Evolutionary conservation across 2,888 invertebrate species (phyloP), one percentile per base, ranked within the genome.

Genomic region (Drosophila affinis): DNA sequence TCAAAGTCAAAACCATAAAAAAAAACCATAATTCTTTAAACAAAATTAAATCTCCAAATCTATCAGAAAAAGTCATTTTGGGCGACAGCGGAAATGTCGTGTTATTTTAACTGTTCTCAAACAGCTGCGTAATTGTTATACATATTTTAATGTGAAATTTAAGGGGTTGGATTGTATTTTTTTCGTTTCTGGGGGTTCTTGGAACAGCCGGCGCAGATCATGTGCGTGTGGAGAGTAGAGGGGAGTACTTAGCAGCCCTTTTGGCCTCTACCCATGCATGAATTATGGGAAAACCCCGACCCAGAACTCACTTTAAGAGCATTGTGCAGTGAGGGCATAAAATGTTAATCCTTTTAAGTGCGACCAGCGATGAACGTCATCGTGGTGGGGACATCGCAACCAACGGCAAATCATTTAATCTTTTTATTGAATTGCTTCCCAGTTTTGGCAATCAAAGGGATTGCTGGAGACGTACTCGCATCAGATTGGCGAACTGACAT

Each of bases 281-380:
- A 75, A 48, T 62, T 76, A 70, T 73, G 72, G 47, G 44, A 18
- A 34, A 61, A 34, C 47, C 62, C 53, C 60, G 62, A 57, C 27
- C 61, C 39, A 24, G n/a, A 27, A 39, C 61, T 58, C 78, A 72
- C 77, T 76, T 79, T 75, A 77, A 80, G 84, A 85, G 74, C 80
- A 58, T n/a, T 63, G 59, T 63, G 59, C 63, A 39, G 63, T 68
- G 49, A 64, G 82, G 85, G 78, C 85, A 87, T 87, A 81, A 61
- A 81, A 79, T 75, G 71, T 78, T 87, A 87, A 87, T 87, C 88
- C 85, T 87, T 87, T 87, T 88, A 87, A 88, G 87, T 87, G 83
- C 75, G 75, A 69, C 79, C 53, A 59, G 62, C 57, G 70, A 76
- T 76, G 65, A 76, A 52, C 56, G 34, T 58, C 48, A 27, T 7